Percentiles rank a stretch among this genome's conserved stretches.
phyloP scores from a whole-genome alignment of 1,140 invertebrate genomes.

The Ceratoteleas bidentatus region DNA sequence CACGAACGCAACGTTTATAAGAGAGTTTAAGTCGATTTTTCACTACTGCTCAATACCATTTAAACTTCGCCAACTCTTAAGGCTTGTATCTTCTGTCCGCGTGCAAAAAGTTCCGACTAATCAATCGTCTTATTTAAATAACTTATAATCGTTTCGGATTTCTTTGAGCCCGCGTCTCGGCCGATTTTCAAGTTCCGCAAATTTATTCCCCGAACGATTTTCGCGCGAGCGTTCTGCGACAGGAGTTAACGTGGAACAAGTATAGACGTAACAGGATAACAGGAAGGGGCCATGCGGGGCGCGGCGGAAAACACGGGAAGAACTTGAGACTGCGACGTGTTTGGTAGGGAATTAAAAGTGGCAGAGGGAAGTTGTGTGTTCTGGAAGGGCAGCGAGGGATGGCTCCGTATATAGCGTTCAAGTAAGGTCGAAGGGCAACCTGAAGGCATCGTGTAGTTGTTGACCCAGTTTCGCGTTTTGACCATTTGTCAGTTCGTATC shows the following conservation, averaged over 20 bases:
- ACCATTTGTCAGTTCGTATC: constrained; percentile 70
- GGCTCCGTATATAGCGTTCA: constrained; percentile 21
- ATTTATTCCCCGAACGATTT: constrained; percentile 30
- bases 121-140: constrained; percentile 37
- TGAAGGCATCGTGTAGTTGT: constrained; percentile 56
- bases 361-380: constrained; percentile 49
- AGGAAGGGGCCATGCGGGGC: constrained; percentile 17
- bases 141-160: constrained; percentile 29
- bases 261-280: constrained; percentile 48
- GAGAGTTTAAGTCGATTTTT: constrained; percentile 25
- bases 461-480: constrained; percentile 76
- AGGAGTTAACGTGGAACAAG: constrained; percentile 17
- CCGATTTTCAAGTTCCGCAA: constrained; percentile 11
- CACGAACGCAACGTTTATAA: constrained; percentile 26
- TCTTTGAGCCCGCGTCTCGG: background rate
- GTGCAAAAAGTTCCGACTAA: constrained; percentile 18
- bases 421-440: constrained; percentile 58
- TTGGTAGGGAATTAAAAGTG: constrained; percentile 56
- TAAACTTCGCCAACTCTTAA: constrained; percentile 25
- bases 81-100: constrained; percentile 14
- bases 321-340: constrained; percentile 53
- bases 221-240: constrained; percentile 15
- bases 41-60: constrained; percentile 24
- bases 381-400: constrained; percentile 48
- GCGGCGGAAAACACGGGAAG: constrained; percentile 27